Evolutionary conservation across 2,797 vertebrate species (phyloP).

Genomic region (Chaunax sp.): DNA sequence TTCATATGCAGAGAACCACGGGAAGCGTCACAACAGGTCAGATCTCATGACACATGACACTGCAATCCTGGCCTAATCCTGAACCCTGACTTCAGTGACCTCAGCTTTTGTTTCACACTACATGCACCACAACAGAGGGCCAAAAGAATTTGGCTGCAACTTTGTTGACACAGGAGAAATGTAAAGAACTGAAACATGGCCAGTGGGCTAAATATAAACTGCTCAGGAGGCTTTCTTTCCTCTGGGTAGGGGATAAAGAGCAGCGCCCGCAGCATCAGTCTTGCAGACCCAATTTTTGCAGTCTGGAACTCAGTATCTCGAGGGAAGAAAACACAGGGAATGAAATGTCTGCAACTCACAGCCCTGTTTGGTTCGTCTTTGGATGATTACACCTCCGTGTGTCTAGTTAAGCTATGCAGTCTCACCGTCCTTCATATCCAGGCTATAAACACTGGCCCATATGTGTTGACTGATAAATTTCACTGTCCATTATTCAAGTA

Average conservation of each 20-base stretch:
- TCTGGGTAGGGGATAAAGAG: conserved; percentile 69
- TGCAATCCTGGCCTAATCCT: conserved; percentile 40
- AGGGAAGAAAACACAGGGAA: conserved; percentile 60
- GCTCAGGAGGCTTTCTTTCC: conserved; percentile 70
- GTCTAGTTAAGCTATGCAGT: conserved; percentile 15
- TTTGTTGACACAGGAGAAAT: conserved; percentile 69
- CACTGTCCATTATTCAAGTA: conserved; percentile 52
- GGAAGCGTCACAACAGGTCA: conserved; percentile 53
- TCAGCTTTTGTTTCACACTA: conserved; percentile 37
- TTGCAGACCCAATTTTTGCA: conserved; percentile 81
- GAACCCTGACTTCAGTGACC: conserved; percentile 61
- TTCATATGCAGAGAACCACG: conserved; percentile 39
- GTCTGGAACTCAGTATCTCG: conserved; percentile 63
- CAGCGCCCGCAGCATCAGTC: conserved; percentile 75
- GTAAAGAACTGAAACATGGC: conserved; percentile 69
- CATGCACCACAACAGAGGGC: conserved; percentile 14
- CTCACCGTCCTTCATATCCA: conserved; percentile 35
- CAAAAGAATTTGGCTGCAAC: conserved; percentile 57
- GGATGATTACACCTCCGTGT: conserved; percentile 70
- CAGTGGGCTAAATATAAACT: conserved; percentile 81
- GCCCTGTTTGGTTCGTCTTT: conserved; percentile 58
- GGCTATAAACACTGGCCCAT: conserved; percentile 52
- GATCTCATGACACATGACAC: conserved; percentile 17
- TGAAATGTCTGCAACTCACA: conserved; percentile 44
- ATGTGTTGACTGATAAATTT: conserved; percentile 52